These are phyloP conservation scores for Siniperca undulata DNA, from an alignment of 2,797 vertebrate genomes.

Conservation along the genomic window DNA sequence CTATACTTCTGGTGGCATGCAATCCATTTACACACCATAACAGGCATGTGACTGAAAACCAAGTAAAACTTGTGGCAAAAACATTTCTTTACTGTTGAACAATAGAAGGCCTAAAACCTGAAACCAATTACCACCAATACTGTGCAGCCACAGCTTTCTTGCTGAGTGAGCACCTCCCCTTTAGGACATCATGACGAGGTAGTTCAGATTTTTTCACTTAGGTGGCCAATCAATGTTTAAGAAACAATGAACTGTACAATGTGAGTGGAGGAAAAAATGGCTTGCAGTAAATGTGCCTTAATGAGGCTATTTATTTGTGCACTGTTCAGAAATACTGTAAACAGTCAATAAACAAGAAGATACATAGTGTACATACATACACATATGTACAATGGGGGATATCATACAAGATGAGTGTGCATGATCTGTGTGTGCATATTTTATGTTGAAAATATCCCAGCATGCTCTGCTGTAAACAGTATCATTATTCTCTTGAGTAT, in stretches of 20 bases:
- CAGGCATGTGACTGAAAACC: not conserved
- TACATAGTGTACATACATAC: not conserved
- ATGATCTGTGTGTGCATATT: not conserved
- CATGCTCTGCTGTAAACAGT: constrained; percentile 12
- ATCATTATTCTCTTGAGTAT: constrained; percentile 10
- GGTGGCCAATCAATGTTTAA: constrained; percentile 26
- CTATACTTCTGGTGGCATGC: not conserved
- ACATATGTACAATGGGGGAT: not conserved
- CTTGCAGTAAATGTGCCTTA: not conserved
- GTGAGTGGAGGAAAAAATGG: not conserved
- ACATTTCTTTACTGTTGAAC: not conserved
- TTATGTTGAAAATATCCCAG: not conserved
- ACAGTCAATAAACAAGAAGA: not conserved
- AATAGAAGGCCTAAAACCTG: constrained; percentile 10
- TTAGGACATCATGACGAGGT: constrained; percentile 1
- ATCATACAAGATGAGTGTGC: constrained; percentile 2
- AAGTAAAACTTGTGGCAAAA: constrained; percentile 22
- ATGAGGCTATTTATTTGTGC: constrained; percentile 18
- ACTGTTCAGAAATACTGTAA: not conserved
- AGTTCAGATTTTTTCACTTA: constrained; percentile 18
- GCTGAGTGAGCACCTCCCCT: constrained; percentile 36
- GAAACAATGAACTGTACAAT: constrained; percentile 13
- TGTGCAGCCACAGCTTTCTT: constrained; percentile 33
- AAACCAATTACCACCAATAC: constrained; percentile 38
- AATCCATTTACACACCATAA: constrained; percentile 4